Evolutionary conservation across 2,113 vertebrate species (phyloP).

Genomic region (Phocoena phocoena): DNA sequence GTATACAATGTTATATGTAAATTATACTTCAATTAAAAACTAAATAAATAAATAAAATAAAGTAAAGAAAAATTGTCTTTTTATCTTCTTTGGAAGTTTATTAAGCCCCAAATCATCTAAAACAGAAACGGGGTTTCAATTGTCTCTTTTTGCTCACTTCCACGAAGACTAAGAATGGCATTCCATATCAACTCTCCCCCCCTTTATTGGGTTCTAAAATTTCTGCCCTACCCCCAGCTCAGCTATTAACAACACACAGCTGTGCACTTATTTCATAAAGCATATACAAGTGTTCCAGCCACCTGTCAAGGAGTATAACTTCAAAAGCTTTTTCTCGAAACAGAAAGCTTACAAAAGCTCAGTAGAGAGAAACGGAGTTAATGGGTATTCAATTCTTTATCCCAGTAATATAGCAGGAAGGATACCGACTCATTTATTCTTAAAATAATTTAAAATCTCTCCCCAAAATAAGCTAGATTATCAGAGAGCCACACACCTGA

Average conservation of each 20-base stretch:
- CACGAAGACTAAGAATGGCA: background rate
- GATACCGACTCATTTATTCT: background rate
- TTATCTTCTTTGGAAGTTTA: background rate
- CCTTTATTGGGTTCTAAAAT: background rate
- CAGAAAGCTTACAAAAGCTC: slow-evolving; percentile 44
- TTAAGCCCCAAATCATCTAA: background rate
- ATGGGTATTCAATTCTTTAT: background rate
- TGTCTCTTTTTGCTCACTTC: background rate
- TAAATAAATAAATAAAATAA: background rate
- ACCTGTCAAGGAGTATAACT: slow-evolving; percentile 15
- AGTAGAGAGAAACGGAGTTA: slow-evolving; percentile 11
- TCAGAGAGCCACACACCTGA: background rate
- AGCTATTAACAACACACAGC: background rate
- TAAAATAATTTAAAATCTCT: slow-evolving; percentile 17
- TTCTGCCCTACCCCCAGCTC: background rate
- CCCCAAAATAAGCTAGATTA: background rate
- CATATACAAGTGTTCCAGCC: background rate
- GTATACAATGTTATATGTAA: background rate
- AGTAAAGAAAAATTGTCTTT: background rate
- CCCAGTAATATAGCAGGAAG: background rate
- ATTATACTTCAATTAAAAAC: background rate
- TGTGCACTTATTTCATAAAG: background rate
- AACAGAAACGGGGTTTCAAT: background rate
- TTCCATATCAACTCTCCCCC: background rate
- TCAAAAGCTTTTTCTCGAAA: slow-evolving; percentile 41